Conservation (phyloP, 1,140 invertebrate genomes). For the Lordiphosa clarofinis region DNA sequence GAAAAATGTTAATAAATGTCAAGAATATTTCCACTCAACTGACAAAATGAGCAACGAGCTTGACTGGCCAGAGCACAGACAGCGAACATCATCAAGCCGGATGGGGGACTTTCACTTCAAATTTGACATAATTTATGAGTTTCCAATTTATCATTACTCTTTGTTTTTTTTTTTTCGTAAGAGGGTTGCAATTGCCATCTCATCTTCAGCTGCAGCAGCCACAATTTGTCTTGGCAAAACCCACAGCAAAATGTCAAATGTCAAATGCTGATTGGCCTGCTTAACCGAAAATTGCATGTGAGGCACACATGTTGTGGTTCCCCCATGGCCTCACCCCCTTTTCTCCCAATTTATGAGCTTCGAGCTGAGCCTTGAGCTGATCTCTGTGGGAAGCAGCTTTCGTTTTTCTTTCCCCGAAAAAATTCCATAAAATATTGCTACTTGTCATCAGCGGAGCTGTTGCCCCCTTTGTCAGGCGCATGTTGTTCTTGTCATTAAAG, state of each 20-base stretch:
- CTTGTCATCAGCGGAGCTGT: constrained; percentile 52
- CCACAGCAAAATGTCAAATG: constrained; percentile 57
- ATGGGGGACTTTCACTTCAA: constrained; percentile 23
- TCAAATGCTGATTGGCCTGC: constrained; percentile 39
- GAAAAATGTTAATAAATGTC: constrained; percentile 74
- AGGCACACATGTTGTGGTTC: constrained; percentile 55
- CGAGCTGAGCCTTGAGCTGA: constrained; percentile 26
- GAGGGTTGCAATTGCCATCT: constrained; percentile 20
- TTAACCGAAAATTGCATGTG: constrained; percentile 46
- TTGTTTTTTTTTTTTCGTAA: constrained; percentile 2
- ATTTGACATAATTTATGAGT: constrained; percentile 74
- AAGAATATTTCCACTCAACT: constrained; percentile 63
- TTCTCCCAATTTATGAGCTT: not conserved
- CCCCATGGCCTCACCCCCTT: constrained; percentile 8
- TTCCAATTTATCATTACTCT: constrained; percentile 64
- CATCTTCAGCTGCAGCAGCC: constrained; percentile 18
- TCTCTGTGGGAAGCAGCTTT: constrained; percentile 50
- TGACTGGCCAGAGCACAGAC: constrained; percentile 24
- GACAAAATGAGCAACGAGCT: constrained; percentile 58
- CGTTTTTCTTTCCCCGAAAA: constrained; percentile 19
- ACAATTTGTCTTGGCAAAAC: constrained; percentile 35
- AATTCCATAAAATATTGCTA: constrained; percentile 53
- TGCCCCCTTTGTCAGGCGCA: constrained; percentile 18
- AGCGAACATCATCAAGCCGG: constrained; percentile 24
- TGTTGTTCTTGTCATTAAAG: constrained; percentile 69